These are phyloP conservation scores for Tinea trinotella DNA, from an alignment of 2,888 invertebrate species.

Conservation along the genomic window DNA sequence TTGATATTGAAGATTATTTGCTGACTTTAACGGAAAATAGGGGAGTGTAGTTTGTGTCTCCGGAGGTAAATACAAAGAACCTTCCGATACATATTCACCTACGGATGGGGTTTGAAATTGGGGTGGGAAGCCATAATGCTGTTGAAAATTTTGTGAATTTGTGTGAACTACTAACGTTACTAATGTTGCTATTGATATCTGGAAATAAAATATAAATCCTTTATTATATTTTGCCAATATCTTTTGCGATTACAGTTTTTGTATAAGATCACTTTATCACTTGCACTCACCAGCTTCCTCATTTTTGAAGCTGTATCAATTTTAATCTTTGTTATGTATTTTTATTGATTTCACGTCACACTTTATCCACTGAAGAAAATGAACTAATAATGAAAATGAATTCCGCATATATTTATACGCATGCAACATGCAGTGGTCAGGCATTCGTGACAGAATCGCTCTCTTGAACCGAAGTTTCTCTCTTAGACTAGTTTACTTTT, in stretches of 20 bases:
- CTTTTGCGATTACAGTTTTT: too few relatives aligned
- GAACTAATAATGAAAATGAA: conserved; percentile 69
- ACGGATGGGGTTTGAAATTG: conserved; percentile 43
- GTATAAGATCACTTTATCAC: conserved; percentile 24
- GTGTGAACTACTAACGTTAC: conserved; percentile 34
- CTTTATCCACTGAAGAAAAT: conserved; percentile 51
- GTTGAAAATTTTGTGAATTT: conserved; percentile 34
- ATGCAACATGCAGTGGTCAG: conserved; percentile 54
- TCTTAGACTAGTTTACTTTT: conserved; percentile 20
- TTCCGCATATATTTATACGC: conserved; percentile 70
- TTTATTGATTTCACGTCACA: conserved; percentile 43
- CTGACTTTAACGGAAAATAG: conserved; percentile 46
- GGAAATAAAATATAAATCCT: conserved; percentile 33
- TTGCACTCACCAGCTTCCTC: conserved; percentile 65
- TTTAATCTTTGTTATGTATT: neutral
- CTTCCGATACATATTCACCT: conserved; percentile 42
- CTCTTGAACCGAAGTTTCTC: conserved; percentile 52
- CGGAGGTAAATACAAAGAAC: conserved; percentile 51
- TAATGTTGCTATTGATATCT: conserved; percentile 46
- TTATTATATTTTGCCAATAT: neutral
- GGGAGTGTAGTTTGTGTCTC: conserved; percentile 51
- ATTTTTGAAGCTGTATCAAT: conserved; percentile 42
- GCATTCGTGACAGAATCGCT: conserved; percentile 66
- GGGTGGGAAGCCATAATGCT: conserved; percentile 46
- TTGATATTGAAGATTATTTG: conserved; percentile 46